Percentiles rank a stretch among this genome's conserved stretches.
Conservation (phyloP, 1,140 invertebrate species). For the Ericerus pela region DNA sequence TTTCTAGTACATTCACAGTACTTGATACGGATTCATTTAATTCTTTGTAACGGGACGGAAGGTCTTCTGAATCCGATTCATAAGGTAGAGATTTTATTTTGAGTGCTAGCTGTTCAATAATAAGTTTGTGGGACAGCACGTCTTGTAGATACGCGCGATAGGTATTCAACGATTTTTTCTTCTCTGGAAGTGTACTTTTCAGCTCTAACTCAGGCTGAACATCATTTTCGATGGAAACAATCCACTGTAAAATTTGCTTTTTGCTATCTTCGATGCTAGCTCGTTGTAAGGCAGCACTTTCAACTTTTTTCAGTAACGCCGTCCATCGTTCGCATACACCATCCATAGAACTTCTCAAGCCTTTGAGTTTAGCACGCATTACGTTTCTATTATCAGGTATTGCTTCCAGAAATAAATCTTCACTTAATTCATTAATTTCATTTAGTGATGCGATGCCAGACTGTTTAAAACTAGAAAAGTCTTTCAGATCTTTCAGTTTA, state of each 20-base stretch:
- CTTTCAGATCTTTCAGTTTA: constrained; percentile 57
- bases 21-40: constrained; percentile 45
- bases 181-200: constrained; percentile 61
- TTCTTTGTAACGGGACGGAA: constrained; percentile 50
- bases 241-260: constrained; percentile 60
- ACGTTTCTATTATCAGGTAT: constrained; percentile 70
- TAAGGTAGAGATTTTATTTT: constrained; percentile 48
- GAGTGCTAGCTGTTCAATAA: constrained; percentile 59
- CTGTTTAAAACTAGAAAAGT: constrained; percentile 55
- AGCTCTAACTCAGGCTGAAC: constrained; percentile 48
- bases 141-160: constrained; percentile 65
- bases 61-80: constrained; percentile 55
- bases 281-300: constrained; percentile 68
- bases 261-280: constrained; percentile 83
- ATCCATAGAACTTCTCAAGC: constrained; percentile 68
- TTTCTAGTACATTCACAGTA: constrained; percentile 33
- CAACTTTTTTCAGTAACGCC: constrained; percentile 67
- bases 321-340: constrained; percentile 67
- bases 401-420: constrained; percentile 72
- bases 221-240: constrained; percentile 52
- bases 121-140: constrained; percentile 58
- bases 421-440: constrained; percentile 69
- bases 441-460: constrained; percentile 59
- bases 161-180: constrained; percentile 64
- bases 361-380: constrained; percentile 64